Percentiles rank a stretch among this genome's conserved stretches.
These are phyloP conservation scores for Brachypodius melanocephalos DNA, from an alignment of 2,113 vertebrate genomes.

Conservation along the genomic window DNA sequence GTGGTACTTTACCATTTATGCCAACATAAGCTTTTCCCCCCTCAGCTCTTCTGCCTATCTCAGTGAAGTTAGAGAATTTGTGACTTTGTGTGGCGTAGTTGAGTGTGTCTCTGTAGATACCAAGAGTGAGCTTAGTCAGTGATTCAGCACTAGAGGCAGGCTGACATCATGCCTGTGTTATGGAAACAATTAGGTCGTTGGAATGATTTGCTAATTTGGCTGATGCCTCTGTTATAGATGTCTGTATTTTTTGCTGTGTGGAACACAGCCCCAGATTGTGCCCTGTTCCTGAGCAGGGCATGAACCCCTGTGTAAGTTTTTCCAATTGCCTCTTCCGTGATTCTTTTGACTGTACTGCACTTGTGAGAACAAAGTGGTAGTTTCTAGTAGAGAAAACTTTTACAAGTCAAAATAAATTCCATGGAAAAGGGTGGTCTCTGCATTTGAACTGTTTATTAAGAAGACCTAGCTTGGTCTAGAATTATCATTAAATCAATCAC, in stretches of 20 bases:
- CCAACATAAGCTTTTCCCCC: not conserved
- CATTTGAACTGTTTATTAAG: not conserved
- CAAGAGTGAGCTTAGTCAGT: not conserved
- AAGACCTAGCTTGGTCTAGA: not conserved
- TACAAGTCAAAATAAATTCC: not conserved
- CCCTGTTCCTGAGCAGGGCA: not conserved
- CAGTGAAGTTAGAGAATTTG: not conserved
- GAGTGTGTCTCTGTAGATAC: not conserved
- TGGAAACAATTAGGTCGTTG: not conserved
- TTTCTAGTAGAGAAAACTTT: not conserved
- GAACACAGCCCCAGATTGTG: not conserved
- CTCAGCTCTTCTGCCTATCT: not conserved
- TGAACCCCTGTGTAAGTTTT: not conserved
- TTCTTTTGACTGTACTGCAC: not conserved
- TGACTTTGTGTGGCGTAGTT: not conserved
- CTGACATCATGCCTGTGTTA: not conserved
- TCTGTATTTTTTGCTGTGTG: not conserved
- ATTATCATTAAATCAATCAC: not conserved
- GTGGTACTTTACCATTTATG: not conserved
- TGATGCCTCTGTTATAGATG: not conserved
- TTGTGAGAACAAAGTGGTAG: not conserved
- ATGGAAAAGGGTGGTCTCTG: not conserved
- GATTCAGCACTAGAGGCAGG: not conserved
- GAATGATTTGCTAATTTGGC: not conserved
- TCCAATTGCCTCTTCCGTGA: not conserved